Percentiles rank a stretch among this genome's conserved stretches.
These are phyloP conservation scores for Neodontobutis hainanensis DNA, from an alignment of 2,113 vertebrate species.

Conservation along the genomic window DNA sequence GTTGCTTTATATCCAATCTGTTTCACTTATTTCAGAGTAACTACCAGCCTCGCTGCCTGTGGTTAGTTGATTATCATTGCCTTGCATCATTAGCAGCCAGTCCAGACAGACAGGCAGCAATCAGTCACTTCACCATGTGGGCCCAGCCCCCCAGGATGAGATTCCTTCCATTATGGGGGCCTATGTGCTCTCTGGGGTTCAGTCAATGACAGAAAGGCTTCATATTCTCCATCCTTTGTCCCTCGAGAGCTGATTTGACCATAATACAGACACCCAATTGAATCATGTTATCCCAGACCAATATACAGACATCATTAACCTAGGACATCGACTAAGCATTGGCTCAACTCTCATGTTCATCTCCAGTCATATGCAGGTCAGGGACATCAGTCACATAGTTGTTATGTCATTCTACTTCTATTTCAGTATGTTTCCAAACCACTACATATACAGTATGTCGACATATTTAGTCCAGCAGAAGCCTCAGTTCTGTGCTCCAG, in stretches of 20 bases:
- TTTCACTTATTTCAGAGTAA: slow-evolving; percentile 58
- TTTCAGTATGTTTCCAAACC: slow-evolving; percentile 5
- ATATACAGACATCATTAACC: slow-evolving; percentile 53
- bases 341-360: slow-evolving; percentile 11
- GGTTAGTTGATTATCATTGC: slow-evolving; percentile 63
- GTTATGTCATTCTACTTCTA: slow-evolving; percentile 2
- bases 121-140: slow-evolving; percentile 56
- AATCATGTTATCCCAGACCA: slow-evolving; percentile 59
- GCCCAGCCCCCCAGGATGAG: slow-evolving; percentile 35
- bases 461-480: not conserved
- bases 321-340: slow-evolving; percentile 22
- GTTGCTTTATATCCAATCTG: slow-evolving; percentile 53
- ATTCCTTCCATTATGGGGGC: slow-evolving; percentile 38
- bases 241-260: slow-evolving; percentile 52
- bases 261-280: slow-evolving; percentile 54
- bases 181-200: slow-evolving; percentile 41
- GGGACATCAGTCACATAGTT: slow-evolving; percentile 10
- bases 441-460: not conserved
- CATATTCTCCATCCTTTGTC: slow-evolving; percentile 36
- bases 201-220: slow-evolving; percentile 35
- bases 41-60: slow-evolving; percentile 34
- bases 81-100: slow-evolving; percentile 53
- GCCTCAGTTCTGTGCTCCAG: slow-evolving; percentile 9
- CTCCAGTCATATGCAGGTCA: slow-evolving; percentile 32
- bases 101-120: slow-evolving; percentile 52